Evolutionary conservation across 2,113 vertebrate species (phyloP).

Genomic region (Oxyruncus cristatus): DNA sequence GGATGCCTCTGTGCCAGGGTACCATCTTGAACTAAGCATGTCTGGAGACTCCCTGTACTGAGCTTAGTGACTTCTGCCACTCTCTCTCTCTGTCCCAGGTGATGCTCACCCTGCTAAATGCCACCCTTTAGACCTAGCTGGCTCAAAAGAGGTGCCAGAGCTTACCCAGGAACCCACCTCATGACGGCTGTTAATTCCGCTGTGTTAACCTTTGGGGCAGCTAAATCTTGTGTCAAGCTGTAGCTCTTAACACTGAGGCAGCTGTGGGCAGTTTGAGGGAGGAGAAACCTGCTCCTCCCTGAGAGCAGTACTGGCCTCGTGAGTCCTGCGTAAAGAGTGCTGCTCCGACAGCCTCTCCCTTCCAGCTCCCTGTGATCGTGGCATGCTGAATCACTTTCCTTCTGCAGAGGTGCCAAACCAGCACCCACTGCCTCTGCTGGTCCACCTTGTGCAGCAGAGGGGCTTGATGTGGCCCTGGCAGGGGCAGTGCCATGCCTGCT

Average conservation of each 20-base stretch:
- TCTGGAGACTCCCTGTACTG: background rate
- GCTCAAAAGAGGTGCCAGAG: background rate
- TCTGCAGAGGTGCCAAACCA: background rate
- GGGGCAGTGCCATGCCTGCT: background rate
- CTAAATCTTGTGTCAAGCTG: background rate
- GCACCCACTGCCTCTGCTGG: accelerated
- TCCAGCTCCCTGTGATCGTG: background rate
- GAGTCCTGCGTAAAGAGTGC: background rate
- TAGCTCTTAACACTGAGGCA: background rate
- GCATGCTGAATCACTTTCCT: accelerated
- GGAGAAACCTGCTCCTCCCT: background rate
- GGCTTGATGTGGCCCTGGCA: background rate
- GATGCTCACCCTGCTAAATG: background rate
- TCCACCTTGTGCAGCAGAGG: background rate
- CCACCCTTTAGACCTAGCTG: background rate
- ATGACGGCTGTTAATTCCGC: background rate
- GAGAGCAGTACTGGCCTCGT: accelerated
- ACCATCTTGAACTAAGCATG: background rate
- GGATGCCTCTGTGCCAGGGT: background rate
- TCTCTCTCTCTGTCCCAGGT: background rate
- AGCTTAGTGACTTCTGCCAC: background rate
- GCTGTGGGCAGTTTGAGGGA: background rate
- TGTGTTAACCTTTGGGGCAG: background rate
- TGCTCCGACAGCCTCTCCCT: background rate
- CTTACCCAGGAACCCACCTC: background rate